A percentile compares a stretch with the other conserved stretches of the same genome.
phyloP scores from a whole-genome alignment of 1,140 invertebrate genomes.

The Euborellia annulipes region DNA sequence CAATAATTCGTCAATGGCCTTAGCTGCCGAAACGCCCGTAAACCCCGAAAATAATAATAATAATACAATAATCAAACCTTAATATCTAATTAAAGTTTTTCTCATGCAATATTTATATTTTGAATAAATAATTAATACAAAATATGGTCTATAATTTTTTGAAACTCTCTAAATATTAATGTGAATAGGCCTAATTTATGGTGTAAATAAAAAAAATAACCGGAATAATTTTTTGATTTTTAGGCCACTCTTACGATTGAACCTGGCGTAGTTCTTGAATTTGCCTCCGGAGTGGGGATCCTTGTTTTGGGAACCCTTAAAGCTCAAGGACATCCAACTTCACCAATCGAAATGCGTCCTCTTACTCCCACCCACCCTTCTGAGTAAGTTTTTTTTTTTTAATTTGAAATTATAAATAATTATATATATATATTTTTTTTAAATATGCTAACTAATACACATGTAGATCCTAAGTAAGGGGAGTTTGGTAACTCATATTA shows the following conservation, averaged over 20 bases:
- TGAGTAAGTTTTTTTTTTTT: slow-evolving; percentile 9
- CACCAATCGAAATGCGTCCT: slow-evolving; percentile 77
- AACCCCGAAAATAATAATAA: too few relatives aligned
- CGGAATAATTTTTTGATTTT: neutral
- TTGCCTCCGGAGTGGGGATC: slow-evolving; percentile 92
- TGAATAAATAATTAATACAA: neutral
- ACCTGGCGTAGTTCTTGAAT: slow-evolving; percentile 83
- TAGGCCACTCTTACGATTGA: slow-evolving; percentile 65
- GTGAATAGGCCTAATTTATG: neutral
- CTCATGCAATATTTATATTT: neutral
- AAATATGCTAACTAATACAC: too few relatives aligned
- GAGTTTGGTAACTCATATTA: too few relatives aligned
- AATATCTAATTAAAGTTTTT: too few relatives aligned
- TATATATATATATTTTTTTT: too few relatives aligned
- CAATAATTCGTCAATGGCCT: too few relatives aligned
- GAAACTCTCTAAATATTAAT: neutral
- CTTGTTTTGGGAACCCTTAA: slow-evolving; percentile 84
- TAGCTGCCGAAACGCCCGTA: too few relatives aligned
- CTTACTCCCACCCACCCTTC: too few relatives aligned
- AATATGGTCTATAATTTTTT: neutral
- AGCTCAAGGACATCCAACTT: slow-evolving; percentile 60
- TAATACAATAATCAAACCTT: too few relatives aligned
- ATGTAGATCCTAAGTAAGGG: too few relatives aligned
- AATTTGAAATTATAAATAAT: slow-evolving; percentile 3
- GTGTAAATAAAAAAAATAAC: neutral